Percentiles rank a stretch among this genome's conserved stretches.
phyloP scores from a whole-genome alignment of 2,113 vertebrate genomes.

The Lethenteron reissneri region DNA sequence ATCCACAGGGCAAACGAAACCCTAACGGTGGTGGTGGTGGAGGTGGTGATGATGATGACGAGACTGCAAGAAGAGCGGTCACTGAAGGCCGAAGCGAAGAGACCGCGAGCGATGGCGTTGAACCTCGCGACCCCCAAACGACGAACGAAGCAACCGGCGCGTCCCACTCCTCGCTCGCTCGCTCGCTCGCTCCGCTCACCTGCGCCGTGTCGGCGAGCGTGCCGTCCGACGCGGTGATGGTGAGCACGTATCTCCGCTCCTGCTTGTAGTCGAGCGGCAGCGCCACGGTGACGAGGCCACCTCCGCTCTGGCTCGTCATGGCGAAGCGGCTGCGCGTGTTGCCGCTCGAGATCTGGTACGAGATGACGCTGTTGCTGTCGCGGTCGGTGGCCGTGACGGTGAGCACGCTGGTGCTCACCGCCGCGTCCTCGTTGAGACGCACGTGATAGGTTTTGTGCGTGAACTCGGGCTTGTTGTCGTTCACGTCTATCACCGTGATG shows the following conservation, averaged over 20 bases:
- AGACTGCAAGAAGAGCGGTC: no score
- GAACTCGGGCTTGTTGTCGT: slow-evolving; percentile 86
- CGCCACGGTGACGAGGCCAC: slow-evolving; percentile 62
- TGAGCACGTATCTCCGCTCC: slow-evolving; percentile 73
- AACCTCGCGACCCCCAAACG: no score
- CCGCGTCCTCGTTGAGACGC: slow-evolving; percentile 72
- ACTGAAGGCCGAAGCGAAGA: no score
- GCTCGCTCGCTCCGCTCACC: neutral
- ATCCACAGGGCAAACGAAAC: no score
- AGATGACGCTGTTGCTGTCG: slow-evolving; percentile 82
- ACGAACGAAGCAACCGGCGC: no score
- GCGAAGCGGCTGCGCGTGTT: slow-evolving; percentile 88
- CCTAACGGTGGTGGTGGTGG: no score
- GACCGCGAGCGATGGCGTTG: no score
- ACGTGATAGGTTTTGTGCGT: slow-evolving; percentile 71
- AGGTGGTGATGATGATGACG: no score
- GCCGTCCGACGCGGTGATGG: slow-evolving; percentile 72
- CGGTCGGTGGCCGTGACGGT: slow-evolving; percentile 69
- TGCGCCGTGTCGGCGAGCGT: slow-evolving; percentile 53
- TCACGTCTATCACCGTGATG: slow-evolving; percentile 85
- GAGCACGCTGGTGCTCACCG: slow-evolving; percentile 69
- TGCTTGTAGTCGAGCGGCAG: slow-evolving; percentile 92
- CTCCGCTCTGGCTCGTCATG: slow-evolving; percentile 67
- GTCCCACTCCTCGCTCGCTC: no score
- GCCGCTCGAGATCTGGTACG: slow-evolving; percentile 85